Evolutionary conservation across 2,113 vertebrate genomes (phyloP).

Genomic region (Bos indicus): DNA sequence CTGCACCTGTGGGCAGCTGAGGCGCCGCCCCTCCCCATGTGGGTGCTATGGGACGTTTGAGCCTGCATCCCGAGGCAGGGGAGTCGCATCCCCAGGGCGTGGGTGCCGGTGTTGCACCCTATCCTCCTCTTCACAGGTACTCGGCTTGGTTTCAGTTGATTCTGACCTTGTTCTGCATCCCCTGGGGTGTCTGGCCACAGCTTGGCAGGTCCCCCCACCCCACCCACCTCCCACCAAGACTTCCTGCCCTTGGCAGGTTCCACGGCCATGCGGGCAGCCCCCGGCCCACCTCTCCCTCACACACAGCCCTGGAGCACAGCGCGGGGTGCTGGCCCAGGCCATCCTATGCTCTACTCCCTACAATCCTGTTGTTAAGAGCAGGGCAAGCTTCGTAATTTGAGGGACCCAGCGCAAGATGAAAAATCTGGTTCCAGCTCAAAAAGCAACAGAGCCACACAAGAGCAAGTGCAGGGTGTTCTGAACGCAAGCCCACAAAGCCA

Average conservation of each 20-base stretch:
- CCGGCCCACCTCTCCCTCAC: background rate
- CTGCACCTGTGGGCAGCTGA: background rate
- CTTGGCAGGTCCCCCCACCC: background rate
- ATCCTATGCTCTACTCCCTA: background rate
- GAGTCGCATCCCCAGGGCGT: background rate
- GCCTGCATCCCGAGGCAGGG: background rate
- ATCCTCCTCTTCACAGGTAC: background rate
- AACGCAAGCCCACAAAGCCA: background rate
- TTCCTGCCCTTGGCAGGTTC: background rate
- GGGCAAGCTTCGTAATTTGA: background rate
- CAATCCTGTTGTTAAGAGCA: background rate
- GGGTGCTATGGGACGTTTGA: background rate
- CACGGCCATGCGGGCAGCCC: background rate
- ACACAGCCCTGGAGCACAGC: background rate
- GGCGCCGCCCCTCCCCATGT: accelerated
- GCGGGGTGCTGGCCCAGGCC: background rate
- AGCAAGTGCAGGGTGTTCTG: background rate
- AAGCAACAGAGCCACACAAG: background rate
- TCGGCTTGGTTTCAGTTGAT: background rate
- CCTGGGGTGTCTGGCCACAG: background rate
- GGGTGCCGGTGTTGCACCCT: background rate
- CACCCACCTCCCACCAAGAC: background rate
- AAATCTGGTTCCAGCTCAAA: background rate
- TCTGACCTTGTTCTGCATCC: background rate
- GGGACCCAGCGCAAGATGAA: background rate